Evolutionary conservation across 1,140 invertebrate genomes (phyloP).

Genomic region (Drosophila malerkotliana): DNA sequence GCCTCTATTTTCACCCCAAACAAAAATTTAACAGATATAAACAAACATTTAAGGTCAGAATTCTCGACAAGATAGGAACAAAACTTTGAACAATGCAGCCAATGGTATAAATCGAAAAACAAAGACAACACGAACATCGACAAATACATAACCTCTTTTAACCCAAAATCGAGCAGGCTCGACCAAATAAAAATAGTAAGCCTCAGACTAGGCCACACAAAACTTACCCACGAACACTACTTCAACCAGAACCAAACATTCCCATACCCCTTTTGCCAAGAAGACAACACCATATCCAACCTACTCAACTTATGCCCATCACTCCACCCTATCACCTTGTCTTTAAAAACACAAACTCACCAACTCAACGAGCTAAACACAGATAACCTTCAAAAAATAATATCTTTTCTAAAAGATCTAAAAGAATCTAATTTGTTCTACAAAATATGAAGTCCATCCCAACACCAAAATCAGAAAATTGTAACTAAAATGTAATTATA

Average conservation of each 20-base stretch:
- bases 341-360: not conserved
- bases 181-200: not conserved
- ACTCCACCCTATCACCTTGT: not conserved
- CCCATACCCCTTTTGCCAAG: not conserved
- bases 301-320: no score
- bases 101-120: not conserved
- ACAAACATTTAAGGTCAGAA: not conserved
- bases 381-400: no score
- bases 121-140: not conserved
- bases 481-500: no score
- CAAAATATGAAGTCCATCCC: no score
- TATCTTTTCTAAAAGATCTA: no score
- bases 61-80: not conserved
- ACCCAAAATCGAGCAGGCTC: not conserved
- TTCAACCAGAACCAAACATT: not conserved
- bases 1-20: slow-evolving; percentile 3
- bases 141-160: not conserved
- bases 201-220: no score
- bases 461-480: no score
- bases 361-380: no score
- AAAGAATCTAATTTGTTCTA: no score
- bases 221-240: slow-evolving; percentile 3
- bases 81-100: not conserved
- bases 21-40: slow-evolving; percentile 1
- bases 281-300: no score